These are phyloP conservation scores for Drosophila prosaltans DNA, from an alignment of 1,140 invertebrate species.

Conservation along the genomic window DNA sequence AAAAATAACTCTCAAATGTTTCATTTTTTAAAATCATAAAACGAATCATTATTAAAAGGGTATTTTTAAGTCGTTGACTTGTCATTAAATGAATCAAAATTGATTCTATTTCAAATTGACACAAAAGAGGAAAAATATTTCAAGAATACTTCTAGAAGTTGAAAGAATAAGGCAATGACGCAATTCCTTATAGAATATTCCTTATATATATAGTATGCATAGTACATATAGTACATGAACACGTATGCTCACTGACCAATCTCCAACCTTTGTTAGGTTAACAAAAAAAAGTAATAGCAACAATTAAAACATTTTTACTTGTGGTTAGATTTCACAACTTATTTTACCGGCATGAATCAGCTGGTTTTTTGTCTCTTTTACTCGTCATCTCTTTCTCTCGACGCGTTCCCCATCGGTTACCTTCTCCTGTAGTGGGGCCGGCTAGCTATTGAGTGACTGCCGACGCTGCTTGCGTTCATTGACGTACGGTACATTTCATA, in stretches of 20 bases:
- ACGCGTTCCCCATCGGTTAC: background rate
- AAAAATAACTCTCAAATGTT: no score
- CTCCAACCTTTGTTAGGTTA: conserved; percentile 1
- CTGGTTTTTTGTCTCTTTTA: conserved; percentile 27
- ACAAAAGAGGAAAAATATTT: background rate
- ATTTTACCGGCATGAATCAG: conserved; percentile 62
- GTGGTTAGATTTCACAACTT: conserved; percentile 32
- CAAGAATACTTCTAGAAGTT: conserved; percentile 7
- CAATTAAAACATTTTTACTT: conserved; percentile 23
- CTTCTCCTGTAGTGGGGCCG: background rate
- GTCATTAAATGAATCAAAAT: background rate
- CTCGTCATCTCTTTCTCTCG: conserved; percentile 1
- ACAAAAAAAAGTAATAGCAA: conserved; percentile 12
- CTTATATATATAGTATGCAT: no score
- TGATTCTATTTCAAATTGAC: conserved; percentile 8
- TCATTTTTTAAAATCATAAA: no score
- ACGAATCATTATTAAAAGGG: background rate
- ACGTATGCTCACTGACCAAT: conserved; percentile 4
- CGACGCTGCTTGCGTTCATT: conserved; percentile 41
- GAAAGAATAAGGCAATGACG: background rate
- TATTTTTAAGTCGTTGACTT: background rate
- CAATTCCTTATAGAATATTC: conserved; percentile 3
- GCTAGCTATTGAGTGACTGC: background rate
- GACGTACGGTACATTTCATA: conserved; percentile 57
- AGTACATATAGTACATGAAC: background rate